Conservation (phyloP, 2,888 invertebrate genomes). For the Kuschelorhynchus macadamiae region DNA sequence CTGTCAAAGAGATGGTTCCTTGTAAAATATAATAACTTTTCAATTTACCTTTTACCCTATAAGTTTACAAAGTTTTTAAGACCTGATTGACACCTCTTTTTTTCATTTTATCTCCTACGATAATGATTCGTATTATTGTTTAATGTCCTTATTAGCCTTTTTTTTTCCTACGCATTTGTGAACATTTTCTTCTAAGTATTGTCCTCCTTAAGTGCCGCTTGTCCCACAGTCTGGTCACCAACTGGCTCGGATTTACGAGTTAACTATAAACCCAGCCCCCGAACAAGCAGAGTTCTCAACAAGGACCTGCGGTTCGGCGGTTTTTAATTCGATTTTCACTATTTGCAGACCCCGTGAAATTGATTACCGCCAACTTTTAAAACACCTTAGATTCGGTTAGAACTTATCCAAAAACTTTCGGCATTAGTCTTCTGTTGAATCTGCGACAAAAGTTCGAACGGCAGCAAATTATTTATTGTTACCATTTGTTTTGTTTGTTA, state of each 20-base stretch:
- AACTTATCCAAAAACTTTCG: constrained; percentile 39
- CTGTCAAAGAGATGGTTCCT: too few species aligned
- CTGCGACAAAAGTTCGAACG: constrained; percentile 33
- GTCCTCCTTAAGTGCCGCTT: neutral
- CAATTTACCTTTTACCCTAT: too few species aligned
- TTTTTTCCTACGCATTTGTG: too few species aligned
- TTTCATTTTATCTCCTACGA: too few species aligned
- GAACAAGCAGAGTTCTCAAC: constrained; percentile 18
- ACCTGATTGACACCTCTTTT: too few species aligned
- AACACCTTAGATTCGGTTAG: constrained; percentile 36
- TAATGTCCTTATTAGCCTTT: too few species aligned
- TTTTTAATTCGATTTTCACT: constrained; percentile 37
- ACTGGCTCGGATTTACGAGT: constrained; percentile 13
- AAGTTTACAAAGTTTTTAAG: too few species aligned
- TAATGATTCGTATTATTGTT: too few species aligned
- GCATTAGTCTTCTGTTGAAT: constrained; percentile 38
- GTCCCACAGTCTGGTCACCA: neutral
- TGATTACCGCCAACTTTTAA: constrained; percentile 39
- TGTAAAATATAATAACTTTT: too few species aligned
- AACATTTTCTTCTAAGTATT: too few species aligned
- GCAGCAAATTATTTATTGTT: constrained; percentile 27
- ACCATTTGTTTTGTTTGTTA: constrained; percentile 21
- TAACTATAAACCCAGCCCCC: constrained; percentile 8
- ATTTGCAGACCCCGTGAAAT: constrained; percentile 30
- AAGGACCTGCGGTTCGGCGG: constrained; percentile 26